These are phyloP conservation scores for Pollimyrus isidori DNA, from an alignment of 2,113 vertebrate species.

Conservation along the genomic window DNA sequence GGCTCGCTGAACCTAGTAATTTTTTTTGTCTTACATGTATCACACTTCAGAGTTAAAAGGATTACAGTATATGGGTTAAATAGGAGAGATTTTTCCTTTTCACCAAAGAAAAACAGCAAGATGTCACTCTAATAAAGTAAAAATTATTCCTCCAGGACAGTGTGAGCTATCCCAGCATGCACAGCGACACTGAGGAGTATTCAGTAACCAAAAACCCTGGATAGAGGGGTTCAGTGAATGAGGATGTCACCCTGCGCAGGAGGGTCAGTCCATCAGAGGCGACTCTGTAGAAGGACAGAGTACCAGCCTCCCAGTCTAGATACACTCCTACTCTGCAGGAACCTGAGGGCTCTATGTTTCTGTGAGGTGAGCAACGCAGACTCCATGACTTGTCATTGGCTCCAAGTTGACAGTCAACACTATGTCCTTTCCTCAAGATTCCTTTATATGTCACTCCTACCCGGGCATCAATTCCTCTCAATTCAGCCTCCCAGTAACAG, in stretches of 20 bases:
- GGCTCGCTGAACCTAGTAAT: not conserved
- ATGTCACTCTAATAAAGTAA: not conserved
- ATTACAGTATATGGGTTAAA: not conserved
- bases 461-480: not conserved
- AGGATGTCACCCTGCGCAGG: not conserved
- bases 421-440: not conserved
- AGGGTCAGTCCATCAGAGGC: too few species aligned
- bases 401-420: not conserved
- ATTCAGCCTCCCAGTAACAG: not conserved
- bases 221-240: not conserved
- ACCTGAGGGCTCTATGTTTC: not conserved
- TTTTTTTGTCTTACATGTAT: not conserved
- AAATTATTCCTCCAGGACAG: not conserved
- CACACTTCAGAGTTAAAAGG: not conserved
- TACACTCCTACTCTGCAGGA: not conserved
- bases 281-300: too few species aligned
- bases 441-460: not conserved
- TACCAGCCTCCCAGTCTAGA: too few species aligned
- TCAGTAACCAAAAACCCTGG: not conserved
- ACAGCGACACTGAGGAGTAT: not conserved
- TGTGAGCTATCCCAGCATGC: not conserved
- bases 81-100: not conserved
- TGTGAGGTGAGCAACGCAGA: not conserved
- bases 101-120: not conserved
- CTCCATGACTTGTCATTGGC: not conserved